These are phyloP conservation scores for Hesperophylax magnus DNA, from an alignment of 1,140 invertebrate species.

Conservation along the genomic window DNA sequence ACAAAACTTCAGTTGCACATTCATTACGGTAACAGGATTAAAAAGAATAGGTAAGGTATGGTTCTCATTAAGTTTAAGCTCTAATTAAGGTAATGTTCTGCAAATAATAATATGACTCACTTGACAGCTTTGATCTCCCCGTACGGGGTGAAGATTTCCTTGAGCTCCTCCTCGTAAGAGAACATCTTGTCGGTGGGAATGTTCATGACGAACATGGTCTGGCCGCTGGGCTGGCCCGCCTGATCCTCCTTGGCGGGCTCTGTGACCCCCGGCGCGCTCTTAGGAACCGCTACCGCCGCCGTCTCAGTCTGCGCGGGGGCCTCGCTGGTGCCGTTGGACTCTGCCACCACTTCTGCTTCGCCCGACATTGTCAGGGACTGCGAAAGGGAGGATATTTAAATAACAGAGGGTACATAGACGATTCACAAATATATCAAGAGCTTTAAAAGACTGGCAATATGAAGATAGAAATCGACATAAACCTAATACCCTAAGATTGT, in stretches of 20 bases:
- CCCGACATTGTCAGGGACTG: slow-evolving; percentile 12
- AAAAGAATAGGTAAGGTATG: no score
- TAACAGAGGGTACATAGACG: no score
- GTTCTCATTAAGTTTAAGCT: no score
- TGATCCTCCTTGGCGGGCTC: slow-evolving; percentile 15
- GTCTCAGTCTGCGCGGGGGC: neutral
- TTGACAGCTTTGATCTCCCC: slow-evolving; percentile 46
- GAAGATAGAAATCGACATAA: no score
- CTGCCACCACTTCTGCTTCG: neutral
- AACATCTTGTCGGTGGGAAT: slow-evolving; percentile 36
- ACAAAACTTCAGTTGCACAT: no score
- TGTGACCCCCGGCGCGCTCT: neutral
- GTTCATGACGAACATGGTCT: slow-evolving; percentile 46
- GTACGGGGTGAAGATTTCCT: slow-evolving; percentile 43
- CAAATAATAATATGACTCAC: slow-evolving; percentile 31
- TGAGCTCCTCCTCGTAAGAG: slow-evolving; percentile 33
- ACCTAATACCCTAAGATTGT: no score
- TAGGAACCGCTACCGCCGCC: neutral
- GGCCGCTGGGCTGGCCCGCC: slow-evolving; percentile 44
- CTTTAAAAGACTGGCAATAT: no score
- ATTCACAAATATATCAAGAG: no score
- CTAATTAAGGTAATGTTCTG: no score
- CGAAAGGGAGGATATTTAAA: no score
- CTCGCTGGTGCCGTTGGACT: neutral
- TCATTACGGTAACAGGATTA: no score